phyloP scores from a whole-genome alignment of 1,140 invertebrate genomes.

The Drosophila pectinifera region DNA sequence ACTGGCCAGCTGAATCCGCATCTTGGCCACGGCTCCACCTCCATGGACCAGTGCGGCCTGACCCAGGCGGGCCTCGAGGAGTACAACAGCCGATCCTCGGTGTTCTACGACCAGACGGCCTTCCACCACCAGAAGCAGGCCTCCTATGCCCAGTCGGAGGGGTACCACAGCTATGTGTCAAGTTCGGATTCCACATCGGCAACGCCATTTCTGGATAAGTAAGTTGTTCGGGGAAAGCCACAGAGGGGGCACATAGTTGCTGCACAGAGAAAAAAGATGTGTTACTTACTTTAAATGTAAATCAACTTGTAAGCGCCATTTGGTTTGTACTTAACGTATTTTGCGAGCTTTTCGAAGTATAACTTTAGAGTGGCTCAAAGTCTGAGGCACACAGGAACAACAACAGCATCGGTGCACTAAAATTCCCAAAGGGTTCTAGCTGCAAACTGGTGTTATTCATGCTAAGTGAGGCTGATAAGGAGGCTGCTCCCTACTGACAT shows the following conservation, averaged over 20 bases:
- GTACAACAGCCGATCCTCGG: conserved; percentile 86
- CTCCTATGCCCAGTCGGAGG: conserved; percentile 92
- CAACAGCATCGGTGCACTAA: too few relatives aligned
- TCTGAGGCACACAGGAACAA: too few relatives aligned
- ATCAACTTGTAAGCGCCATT: neutral
- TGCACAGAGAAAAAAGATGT: conserved; percentile 10
- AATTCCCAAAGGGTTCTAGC: neutral
- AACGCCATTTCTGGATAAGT: conserved; percentile 92
- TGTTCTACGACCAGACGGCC: conserved; percentile 85
- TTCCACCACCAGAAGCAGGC: conserved; percentile 90
- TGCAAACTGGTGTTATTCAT: too few relatives aligned
- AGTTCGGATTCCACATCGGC: conserved; percentile 91
- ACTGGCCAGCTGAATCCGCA: conserved; percentile 38
- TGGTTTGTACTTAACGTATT: too few relatives aligned
- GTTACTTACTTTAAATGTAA: too few relatives aligned
- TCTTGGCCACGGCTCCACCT: conserved; percentile 45
- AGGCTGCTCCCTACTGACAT: too few relatives aligned
- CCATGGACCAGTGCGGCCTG: conserved; percentile 75
- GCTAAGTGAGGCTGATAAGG: too few relatives aligned
- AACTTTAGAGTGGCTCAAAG: too few relatives aligned
- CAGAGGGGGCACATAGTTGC: neutral
- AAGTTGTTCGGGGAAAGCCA: conserved; percentile 47
- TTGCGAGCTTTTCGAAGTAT: too few relatives aligned
- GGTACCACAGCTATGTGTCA: conserved; percentile 93
- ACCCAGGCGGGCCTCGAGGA: conserved; percentile 90